Conservation (phyloP, 2,797 vertebrate species). For the Sternotherus odoratus region DNA sequence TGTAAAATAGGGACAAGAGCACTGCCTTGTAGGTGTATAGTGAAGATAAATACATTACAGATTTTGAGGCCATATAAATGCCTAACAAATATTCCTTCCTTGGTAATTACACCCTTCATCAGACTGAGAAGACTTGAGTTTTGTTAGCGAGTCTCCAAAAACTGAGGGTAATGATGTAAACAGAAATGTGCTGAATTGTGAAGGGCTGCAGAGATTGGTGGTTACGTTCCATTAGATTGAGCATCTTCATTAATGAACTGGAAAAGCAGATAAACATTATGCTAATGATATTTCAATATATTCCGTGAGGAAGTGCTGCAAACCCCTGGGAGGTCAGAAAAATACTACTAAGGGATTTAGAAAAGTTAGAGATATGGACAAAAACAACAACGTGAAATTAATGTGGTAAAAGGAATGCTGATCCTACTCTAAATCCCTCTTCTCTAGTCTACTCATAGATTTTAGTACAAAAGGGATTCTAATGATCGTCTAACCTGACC, state of each 20-base stretch:
- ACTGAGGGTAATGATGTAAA: neutral
- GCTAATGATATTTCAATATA: neutral
- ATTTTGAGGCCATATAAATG: neutral
- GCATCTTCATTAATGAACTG: neutral
- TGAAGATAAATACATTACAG: neutral
- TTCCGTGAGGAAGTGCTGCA: neutral
- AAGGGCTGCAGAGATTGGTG: neutral
- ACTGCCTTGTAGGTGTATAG: neutral
- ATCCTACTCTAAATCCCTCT: neutral
- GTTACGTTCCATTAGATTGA: neutral
- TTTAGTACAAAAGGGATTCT: neutral
- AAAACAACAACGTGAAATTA: neutral
- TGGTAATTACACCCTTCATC: neutral
- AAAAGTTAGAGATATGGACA: neutral
- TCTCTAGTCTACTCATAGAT: neutral
- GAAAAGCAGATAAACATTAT: neutral
- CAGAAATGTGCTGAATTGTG: neutral
- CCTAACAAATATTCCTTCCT: neutral
- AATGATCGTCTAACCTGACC: neutral
- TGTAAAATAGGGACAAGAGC: neutral
- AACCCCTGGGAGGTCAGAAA: neutral
- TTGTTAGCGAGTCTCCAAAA: neutral
- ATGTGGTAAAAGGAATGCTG: neutral
- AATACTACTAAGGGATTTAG: neutral
- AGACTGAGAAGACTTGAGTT: neutral